A percentile compares a stretch with the other conserved stretches of the same genome.
Evolutionary conservation across 2,113 vertebrate genomes (phyloP).

Genomic region (Ivindomyrus marchei): DNA sequence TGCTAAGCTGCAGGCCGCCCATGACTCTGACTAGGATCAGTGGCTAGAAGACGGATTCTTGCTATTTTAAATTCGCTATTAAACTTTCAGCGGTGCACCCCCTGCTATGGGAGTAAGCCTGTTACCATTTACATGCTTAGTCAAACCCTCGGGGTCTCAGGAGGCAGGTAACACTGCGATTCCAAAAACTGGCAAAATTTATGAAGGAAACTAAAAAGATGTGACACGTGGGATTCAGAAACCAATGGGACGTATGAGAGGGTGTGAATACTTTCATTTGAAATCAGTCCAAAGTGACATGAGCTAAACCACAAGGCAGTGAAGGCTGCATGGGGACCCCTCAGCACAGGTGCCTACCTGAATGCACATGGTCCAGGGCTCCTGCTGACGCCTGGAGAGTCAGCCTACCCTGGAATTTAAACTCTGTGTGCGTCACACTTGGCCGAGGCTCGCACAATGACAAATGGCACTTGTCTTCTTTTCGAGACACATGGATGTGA

Average conservation of each 20-base stretch:
- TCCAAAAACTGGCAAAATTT: background rate
- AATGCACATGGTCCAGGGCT: background rate
- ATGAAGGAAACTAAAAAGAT: background rate
- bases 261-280: background rate
- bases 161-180: background rate
- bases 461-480: background rate
- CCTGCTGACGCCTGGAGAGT: background rate
- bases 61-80: background rate
- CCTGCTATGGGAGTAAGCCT: background rate
- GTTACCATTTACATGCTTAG: background rate
- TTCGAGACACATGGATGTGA: background rate
- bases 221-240: background rate
- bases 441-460: background rate
- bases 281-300: background rate
- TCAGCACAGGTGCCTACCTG: background rate
- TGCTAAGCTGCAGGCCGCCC: background rate
- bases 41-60: background rate
- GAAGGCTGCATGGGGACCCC: background rate
- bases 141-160: background rate
- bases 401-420: background rate
- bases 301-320: background rate
- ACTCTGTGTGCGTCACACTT: background rate
- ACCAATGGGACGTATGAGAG: background rate
- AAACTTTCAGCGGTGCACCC: background rate
- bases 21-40: background rate